phyloP scores from a whole-genome alignment of 2,797 vertebrate species.

The Gadopsis bispinosus region DNA sequence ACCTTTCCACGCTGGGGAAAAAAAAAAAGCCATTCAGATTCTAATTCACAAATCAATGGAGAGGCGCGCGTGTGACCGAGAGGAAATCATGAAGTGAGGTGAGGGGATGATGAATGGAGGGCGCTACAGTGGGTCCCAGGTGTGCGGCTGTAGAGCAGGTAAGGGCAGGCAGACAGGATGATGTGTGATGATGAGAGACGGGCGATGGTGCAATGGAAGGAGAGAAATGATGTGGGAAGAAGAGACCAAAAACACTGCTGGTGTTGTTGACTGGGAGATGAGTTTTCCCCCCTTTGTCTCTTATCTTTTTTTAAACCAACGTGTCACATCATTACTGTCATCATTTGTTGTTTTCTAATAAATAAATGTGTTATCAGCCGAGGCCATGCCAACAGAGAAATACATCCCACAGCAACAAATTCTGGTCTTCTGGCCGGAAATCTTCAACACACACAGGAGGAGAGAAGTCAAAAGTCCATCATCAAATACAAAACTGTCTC shows the following conservation, averaged over 20 bases:
- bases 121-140: slow-evolving; percentile 57
- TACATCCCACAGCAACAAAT: slow-evolving; percentile 13
- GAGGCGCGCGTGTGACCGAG: slow-evolving; percentile 29
- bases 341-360: too few species aligned
- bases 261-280: background rate
- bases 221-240: slow-evolving; percentile 27
- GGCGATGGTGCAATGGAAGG: slow-evolving; percentile 47
- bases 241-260: slow-evolving; percentile 22
- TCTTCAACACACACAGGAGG: background rate
- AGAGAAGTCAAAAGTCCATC: background rate
- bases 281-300: too few species aligned
- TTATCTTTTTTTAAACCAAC: too few species aligned
- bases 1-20: background rate
- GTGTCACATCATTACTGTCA: too few species aligned
- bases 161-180: slow-evolving; percentile 64
- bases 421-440: background rate
- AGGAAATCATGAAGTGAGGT: slow-evolving; percentile 58
- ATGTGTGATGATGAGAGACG: slow-evolving; percentile 68
- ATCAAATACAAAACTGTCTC: slow-evolving; percentile 1
- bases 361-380: slow-evolving; percentile 27
- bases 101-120: slow-evolving; percentile 66
- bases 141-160: slow-evolving; percentile 59
- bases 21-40: background rate
- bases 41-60: slow-evolving; percentile 28
- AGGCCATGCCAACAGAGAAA: slow-evolving; percentile 27